Evolutionary conservation across 2,888 invertebrate species (phyloP), one percentile per base, ranked within the genome.

Genomic region (Balanococcus diminutus): DNA sequence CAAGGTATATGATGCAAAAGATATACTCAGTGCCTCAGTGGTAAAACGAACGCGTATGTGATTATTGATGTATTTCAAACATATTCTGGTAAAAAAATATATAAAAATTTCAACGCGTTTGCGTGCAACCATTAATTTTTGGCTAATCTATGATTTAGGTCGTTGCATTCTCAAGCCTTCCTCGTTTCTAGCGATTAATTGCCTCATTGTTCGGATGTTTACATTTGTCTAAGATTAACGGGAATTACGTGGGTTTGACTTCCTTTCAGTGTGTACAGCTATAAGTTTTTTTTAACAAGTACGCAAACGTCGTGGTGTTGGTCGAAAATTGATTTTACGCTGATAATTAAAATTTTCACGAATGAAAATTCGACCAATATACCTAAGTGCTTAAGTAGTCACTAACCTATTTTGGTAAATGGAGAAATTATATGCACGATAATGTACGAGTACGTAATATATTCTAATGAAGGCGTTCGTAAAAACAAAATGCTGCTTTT

Each of bases 61-160:
- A 75, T 75, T 75, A 75, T 75, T 32, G 75, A 75, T 75, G 75
- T 75, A 32, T 75, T 75, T 32, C 75, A n/a, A 75, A 75, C 75
- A 75, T 75, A 75, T n/a, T n/a, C 75, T 5, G n/a, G 61, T 32
- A 32, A 75, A n/a, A 75, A 75, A 32, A 14, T 75, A 75, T 32
- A 32, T 32, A 32, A 75, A 75, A 75, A 32, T n/a, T 75, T 75
- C n/a, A 75, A 75, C 32, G 32, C 11, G 75, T 75, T 75, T 19
- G 75, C 32, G 32, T 75, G 75, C 32, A 75, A 32, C 75, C 75
- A 36, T 75, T 75, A 75, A 75, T 84, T 84, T 61, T 67, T 67
- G 84, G 84, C 72, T 84, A 84, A 84, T 84, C 84, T 61, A 84
- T 61, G 84, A 84, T 84, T 84, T 84, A 84, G 84, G 84, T 84